phyloP scores from a whole-genome alignment of 2,888 invertebrate species.

The Gerris lacustris region DNA sequence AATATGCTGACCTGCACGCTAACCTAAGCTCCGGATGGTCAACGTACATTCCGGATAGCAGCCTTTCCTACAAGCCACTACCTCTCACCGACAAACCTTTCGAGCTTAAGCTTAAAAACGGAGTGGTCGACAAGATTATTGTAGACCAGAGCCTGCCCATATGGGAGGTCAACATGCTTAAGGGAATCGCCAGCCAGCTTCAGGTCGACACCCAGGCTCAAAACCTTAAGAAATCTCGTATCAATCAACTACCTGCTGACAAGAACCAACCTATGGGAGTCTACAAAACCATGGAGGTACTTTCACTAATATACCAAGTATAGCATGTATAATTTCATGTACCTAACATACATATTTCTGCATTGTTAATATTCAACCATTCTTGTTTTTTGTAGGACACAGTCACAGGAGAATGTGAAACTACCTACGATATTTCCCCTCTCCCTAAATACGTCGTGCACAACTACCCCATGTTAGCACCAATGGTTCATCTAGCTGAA shows the following conservation, averaged over 20 bases:
- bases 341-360: neutral
- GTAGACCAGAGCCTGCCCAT: slow-evolving; percentile 44
- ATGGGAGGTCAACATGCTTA: slow-evolving; percentile 54
- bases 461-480: slow-evolving; percentile 42
- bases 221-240: slow-evolving; percentile 40
- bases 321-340: neutral
- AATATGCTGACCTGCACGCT: slow-evolving; percentile 45
- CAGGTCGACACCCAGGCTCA: slow-evolving; percentile 51
- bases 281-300: slow-evolving; percentile 52
- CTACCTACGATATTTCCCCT: slow-evolving; percentile 50
- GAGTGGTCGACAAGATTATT: slow-evolving; percentile 45
- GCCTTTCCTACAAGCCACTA: slow-evolving; percentile 44
- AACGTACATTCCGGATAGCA: slow-evolving; percentile 38
- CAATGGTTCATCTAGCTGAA: slow-evolving; percentile 39
- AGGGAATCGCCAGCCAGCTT: slow-evolving; percentile 53
- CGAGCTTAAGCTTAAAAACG: slow-evolving; percentile 47
- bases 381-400: slow-evolving; percentile 38
- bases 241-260: slow-evolving; percentile 36
- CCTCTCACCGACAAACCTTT: slow-evolving; percentile 47
- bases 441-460: slow-evolving; percentile 46
- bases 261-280: slow-evolving; percentile 39
- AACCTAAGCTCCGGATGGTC: slow-evolving; percentile 36
- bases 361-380: neutral
- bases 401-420: slow-evolving; percentile 54
- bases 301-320: neutral